phyloP scores from a whole-genome alignment of 2,888 invertebrate species.

The Hedya salicella region DNA sequence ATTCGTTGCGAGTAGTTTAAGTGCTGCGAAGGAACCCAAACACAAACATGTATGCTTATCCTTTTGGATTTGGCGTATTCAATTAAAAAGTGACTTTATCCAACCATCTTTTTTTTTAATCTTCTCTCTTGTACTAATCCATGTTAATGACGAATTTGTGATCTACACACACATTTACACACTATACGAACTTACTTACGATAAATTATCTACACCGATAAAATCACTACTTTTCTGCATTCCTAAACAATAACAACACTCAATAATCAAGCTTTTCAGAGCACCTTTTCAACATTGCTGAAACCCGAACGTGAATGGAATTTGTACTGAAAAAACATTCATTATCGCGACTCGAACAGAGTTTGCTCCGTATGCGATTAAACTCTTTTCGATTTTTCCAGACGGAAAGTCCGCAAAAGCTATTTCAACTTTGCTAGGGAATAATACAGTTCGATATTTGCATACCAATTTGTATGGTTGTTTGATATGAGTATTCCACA shows the following conservation, averaged over 20 bases:
- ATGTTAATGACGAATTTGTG: no score
- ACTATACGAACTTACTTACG: background rate
- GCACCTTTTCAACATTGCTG: background rate
- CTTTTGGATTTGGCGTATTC: no score
- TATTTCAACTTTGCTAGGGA: slow-evolving; percentile 73
- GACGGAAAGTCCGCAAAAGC: slow-evolving; percentile 62
- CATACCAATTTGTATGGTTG: slow-evolving; percentile 65
- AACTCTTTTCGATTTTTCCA: slow-evolving; percentile 65
- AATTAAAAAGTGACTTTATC: no score
- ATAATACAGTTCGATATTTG: slow-evolving; percentile 63
- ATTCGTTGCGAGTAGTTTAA: no score
- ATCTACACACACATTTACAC: no score
- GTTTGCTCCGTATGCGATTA: slow-evolving; percentile 58
- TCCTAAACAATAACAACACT: slow-evolving; percentile 4
- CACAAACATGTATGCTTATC: no score
- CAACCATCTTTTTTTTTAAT: no score
- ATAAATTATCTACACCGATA: no score
- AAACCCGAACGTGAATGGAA: slow-evolving; percentile 33
- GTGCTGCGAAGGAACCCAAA: no score
- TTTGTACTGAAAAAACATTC: slow-evolving; percentile 45
- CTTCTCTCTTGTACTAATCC: no score
- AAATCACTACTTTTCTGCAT: background rate
- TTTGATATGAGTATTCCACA: slow-evolving; percentile 41
- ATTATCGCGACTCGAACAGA: slow-evolving; percentile 46
- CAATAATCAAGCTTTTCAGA: background rate